Evolutionary conservation across 2,797 vertebrate genomes (phyloP), one percentile per base, ranked within the genome.

Genomic region (Pteropus rufus): DNA sequence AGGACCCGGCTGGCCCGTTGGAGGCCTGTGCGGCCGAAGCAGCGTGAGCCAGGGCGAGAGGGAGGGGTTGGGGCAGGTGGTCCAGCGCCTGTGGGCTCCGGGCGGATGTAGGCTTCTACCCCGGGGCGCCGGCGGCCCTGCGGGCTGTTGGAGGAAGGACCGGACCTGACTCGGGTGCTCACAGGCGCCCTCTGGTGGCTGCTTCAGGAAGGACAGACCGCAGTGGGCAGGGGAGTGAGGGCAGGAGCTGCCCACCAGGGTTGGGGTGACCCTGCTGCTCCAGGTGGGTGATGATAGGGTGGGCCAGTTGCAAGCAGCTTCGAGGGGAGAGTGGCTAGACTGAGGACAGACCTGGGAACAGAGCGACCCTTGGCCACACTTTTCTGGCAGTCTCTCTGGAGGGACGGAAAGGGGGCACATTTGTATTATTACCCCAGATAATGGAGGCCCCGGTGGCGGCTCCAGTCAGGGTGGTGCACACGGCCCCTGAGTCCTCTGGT

Each of bases 1-100:
- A 65, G 56, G 16, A 65, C 7, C 0, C 7, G 8, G 18, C 46
- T 0, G 12, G 24, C 0, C 0, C 16, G 54, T 5, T 34, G 49
- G 79, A 58, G 41, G 19, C 39, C 56, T 0, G 0, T n/a, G 36
- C 29, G 64, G 7, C 46, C n/a, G 82, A 12, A 79, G 56, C 54
- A 21, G 58, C 64, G 54, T 7, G 39, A 70, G 29, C 0, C 1
- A 44, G 10, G 9, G 14, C 11, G 5, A 16, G 9, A 3, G 44
- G 58, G 31, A 21, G 15, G 12, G 54, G 24, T 24, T 0, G 31
- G 46, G 36, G n/a, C 21, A 60, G 72, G 19, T 4, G 0, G 0
- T n/a, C 41, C 46, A n/a, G 67, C 75, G 24, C 54, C 11, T n/a
- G 44, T 26, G 65, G 56, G 65, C 52, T 0, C 46, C 4, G n/a